Evolutionary conservation across 2,113 vertebrate genomes (phyloP).

Genomic region (Callopanchax toddi): DNA sequence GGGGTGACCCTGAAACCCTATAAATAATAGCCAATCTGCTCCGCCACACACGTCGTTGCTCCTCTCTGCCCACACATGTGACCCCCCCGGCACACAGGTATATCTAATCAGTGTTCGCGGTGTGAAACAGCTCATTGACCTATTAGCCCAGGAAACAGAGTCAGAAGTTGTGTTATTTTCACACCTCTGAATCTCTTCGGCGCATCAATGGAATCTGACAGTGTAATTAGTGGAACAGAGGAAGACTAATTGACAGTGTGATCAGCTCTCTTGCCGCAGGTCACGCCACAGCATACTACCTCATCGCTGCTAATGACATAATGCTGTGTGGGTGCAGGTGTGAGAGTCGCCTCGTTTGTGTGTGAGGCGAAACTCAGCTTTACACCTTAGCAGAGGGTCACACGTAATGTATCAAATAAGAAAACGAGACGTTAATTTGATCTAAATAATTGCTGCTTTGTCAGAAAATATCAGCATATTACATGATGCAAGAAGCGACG

Average conservation of each 20-base stretch:
- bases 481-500: constrained; percentile 19
- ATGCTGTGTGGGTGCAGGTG: constrained; percentile 18
- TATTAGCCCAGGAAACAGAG: constrained; percentile 39
- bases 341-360: constrained; percentile 13
- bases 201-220: constrained; percentile 47
- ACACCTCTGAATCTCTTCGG: constrained; percentile 34
- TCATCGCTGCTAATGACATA: constrained; percentile 69
- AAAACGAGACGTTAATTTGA: neutral
- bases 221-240: constrained; percentile 63
- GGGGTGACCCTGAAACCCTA: neutral
- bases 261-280: constrained; percentile 61
- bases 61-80: no score
- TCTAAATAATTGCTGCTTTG: neutral
- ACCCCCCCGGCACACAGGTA: constrained; percentile 24
- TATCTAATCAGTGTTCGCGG: constrained; percentile 34
- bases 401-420: neutral
- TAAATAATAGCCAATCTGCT: neutral
- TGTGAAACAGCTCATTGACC: constrained; percentile 61
- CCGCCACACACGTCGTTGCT: no score
- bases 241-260: constrained; percentile 64
- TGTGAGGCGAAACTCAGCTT: constrained; percentile 1
- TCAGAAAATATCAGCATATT: constrained; percentile 15
- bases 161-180: constrained; percentile 11
- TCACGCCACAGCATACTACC: constrained; percentile 51
- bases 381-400: no score